Percentiles rank a stretch among this genome's conserved stretches.
Evolutionary conservation across 2,888 invertebrate genomes (phyloP).

Genomic region (Cryptus armator): DNA sequence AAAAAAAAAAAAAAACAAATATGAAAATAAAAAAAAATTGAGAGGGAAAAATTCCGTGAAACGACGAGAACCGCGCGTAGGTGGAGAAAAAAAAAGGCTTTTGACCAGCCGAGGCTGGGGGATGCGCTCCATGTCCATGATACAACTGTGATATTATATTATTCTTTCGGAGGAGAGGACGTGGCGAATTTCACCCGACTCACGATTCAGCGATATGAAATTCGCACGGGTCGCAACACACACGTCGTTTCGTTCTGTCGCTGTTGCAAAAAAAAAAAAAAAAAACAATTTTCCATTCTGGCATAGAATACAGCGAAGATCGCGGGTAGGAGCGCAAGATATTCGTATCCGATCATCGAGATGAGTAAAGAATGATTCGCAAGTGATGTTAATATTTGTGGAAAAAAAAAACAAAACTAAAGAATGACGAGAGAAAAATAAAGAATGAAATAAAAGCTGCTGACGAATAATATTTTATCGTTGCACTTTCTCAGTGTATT

Average conservation of each 20-base stretch:
- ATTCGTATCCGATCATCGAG: constrained; percentile 40
- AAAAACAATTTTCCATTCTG: constrained; percentile 28
- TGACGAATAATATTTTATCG: constrained; percentile 62
- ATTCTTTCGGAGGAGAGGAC: constrained; percentile 73
- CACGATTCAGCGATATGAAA: constrained; percentile 28
- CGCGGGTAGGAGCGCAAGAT: constrained; percentile 49
- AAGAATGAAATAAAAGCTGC: constrained; percentile 47
- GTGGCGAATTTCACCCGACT: constrained; percentile 39
- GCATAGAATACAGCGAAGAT: constrained; percentile 24
- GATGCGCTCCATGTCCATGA: constrained; percentile 81
- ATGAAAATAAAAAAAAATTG: constrained; percentile 10
- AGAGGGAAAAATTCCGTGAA: constrained; percentile 16
- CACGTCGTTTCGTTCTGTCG: constrained; percentile 54
- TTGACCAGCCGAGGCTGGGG: constrained; percentile 61
- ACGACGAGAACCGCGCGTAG: constrained; percentile 15
- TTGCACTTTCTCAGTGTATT: constrained; percentile 53
- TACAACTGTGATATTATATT: constrained; percentile 84
- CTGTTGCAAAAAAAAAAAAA: constrained; percentile 37
- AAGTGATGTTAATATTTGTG: background rate
- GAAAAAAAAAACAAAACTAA: constrained; percentile 11
- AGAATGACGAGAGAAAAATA: constrained; percentile 6
- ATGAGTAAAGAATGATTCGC: constrained; percentile 16
- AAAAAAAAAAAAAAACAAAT: background rate
- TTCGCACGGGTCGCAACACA: constrained; percentile 52
- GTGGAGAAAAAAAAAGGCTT: constrained; percentile 41